A percentile compares a stretch with the other conserved stretches of the same genome.
These are phyloP conservation scores for Drosophila arizonae DNA, from an alignment of 1,140 invertebrate genomes.

Conservation along the genomic window DNA sequence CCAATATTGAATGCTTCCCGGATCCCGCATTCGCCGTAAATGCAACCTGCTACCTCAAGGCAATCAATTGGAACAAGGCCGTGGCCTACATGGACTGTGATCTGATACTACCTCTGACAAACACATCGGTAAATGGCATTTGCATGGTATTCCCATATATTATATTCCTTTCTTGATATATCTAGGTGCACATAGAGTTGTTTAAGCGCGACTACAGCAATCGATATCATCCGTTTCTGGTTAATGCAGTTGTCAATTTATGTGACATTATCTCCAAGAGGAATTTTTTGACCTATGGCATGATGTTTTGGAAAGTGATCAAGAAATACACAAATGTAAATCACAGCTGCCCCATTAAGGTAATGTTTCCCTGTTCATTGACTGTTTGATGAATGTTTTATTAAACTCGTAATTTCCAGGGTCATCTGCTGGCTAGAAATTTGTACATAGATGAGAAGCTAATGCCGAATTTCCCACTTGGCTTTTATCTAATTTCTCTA, in stretches of 20 bases:
- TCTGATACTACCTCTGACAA: conserved; percentile 5
- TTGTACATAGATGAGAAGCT: conserved; percentile 3
- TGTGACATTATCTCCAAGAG: conserved; percentile 32
- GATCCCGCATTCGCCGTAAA: conserved; percentile 8
- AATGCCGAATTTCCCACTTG: conserved; percentile 6
- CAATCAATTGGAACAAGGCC: conserved; percentile 34
- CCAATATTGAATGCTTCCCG: conserved; percentile 37
- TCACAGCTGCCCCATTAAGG: conserved; percentile 12
- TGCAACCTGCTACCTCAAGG: conserved; percentile 23
- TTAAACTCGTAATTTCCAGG: neutral
- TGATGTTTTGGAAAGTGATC: conserved; percentile 6
- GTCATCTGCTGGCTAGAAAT: conserved; percentile 7
- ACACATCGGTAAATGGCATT: conserved; percentile 15
- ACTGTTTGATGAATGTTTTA: neutral
- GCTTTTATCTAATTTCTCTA: conserved; percentile 5
- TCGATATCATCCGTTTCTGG: conserved; percentile 44
- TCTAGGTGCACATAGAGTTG: conserved; percentile 23
- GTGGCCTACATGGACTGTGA: conserved; percentile 29
- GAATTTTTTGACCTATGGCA: conserved; percentile 31
- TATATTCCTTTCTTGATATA: no score
- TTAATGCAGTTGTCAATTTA: conserved; percentile 22
- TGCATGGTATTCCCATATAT: no score
- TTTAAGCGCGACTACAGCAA: conserved; percentile 42
- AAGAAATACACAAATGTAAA: conserved; percentile 38
- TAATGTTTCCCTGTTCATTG: neutral